Evolutionary conservation across 2,113 vertebrate genomes (phyloP).

Genomic region (Micromys minutus): DNA sequence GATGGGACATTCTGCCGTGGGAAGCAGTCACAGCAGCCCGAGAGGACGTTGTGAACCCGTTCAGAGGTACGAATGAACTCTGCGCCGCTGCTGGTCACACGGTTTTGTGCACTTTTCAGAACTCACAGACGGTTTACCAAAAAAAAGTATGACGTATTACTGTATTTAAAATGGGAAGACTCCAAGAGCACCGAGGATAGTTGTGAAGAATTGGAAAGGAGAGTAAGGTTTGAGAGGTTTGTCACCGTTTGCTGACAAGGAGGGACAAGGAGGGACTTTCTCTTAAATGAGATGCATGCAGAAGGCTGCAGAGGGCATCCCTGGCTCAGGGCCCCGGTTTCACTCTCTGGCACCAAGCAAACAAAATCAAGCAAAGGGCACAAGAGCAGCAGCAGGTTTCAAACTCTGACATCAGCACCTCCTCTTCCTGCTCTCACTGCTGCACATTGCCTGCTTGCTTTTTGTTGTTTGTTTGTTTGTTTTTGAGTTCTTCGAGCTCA

Average conservation of each 20-base stretch:
- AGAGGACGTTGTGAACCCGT: background rate
- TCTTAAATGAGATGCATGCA: background rate
- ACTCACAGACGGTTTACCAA: background rate
- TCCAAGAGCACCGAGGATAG: background rate
- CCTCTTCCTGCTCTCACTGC: background rate
- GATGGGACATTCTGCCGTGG: background rate
- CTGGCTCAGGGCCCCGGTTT: background rate
- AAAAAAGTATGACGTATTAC: background rate
- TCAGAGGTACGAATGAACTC: background rate
- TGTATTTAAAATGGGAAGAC: background rate
- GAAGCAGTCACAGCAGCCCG: too few species aligned
- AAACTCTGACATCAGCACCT: background rate
- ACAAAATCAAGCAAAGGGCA: background rate
- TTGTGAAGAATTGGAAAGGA: background rate
- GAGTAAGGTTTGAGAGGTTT: constrained; percentile 3
- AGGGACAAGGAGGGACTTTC: background rate
- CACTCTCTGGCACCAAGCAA: too few species aligned
- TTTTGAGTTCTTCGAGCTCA: constrained; percentile 1
- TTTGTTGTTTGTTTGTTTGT: too few species aligned
- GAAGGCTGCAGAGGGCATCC: background rate
- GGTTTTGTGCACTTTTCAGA: background rate
- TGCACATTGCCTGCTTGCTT: background rate
- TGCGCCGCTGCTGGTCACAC: background rate
- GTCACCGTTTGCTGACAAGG: background rate
- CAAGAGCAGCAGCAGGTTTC: background rate